These are phyloP conservation scores for Gobio gobio DNA, from an alignment of 2,113 vertebrate genomes.

Conservation along the genomic window DNA sequence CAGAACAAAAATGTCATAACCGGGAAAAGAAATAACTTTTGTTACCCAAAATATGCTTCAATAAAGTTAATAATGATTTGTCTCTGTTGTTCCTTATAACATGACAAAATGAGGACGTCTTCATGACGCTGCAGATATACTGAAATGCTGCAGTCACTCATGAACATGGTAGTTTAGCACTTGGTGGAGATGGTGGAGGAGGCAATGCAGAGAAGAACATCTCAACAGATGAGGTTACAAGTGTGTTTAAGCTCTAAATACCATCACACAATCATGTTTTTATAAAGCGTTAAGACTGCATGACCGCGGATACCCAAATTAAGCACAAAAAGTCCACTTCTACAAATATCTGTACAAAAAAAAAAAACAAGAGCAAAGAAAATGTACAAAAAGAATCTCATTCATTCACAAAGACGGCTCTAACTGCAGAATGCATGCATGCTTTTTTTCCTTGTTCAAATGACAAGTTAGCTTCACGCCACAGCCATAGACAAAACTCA, in stretches of 20 bases:
- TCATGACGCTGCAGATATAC: neutral
- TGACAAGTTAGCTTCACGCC: conserved; percentile 75
- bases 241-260: conserved; percentile 76
- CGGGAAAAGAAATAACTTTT: neutral
- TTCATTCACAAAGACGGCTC: conserved; percentile 76
- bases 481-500: conserved; percentile 75
- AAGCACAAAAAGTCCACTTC: conserved; percentile 69
- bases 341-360: conserved; percentile 78
- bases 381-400: conserved; percentile 65
- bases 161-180: conserved; percentile 41
- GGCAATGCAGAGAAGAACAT: conserved; percentile 55
- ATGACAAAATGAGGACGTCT: neutral
- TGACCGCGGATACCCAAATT: conserved; percentile 66
- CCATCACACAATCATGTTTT: conserved; percentile 67
- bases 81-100: neutral
- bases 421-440: conserved; percentile 76
- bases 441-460: conserved; percentile 69
- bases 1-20: neutral
- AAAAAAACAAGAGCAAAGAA: conserved; percentile 50
- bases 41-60: neutral
- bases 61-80: neutral
- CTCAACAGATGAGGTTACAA: conserved; percentile 61
- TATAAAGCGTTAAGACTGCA: conserved; percentile 64
- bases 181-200: conserved; percentile 41
- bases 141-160: neutral